Conservation (phyloP, 2,113 vertebrate genomes). For the Crotalus helleri region DNA sequence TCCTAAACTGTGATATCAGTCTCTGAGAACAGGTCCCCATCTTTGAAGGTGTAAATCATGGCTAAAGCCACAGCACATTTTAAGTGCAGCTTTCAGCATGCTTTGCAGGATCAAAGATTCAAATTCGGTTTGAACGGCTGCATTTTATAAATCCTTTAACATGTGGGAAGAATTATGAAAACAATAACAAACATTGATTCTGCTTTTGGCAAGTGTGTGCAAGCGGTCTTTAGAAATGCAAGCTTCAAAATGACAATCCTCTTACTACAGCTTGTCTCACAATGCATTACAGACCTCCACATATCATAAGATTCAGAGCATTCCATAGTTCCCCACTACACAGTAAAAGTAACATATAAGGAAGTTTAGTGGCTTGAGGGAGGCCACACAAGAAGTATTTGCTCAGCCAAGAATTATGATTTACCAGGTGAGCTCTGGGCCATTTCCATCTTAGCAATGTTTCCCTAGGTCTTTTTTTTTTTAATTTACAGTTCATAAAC, state of each 20-base stretch:
- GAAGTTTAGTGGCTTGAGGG: conserved; percentile 3
- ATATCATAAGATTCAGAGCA: not conserved
- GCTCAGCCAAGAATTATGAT: conserved; percentile 13
- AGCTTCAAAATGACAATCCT: conserved; percentile 10
- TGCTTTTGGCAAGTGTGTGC: conserved; percentile 12
- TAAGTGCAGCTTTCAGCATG: conserved; percentile 34
- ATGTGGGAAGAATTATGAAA: conserved; percentile 46
- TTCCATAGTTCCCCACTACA: not conserved
- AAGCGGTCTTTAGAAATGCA: not conserved
- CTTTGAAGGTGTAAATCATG: conserved; percentile 12
- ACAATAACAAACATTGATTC: conserved; percentile 49
- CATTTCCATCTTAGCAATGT: not conserved
- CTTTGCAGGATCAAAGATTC: conserved; percentile 51
- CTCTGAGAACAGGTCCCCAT: conserved; percentile 52
- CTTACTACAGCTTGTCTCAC: not conserved
- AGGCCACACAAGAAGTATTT: conserved; percentile 15
- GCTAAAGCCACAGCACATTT: not conserved
- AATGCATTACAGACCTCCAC: not conserved
- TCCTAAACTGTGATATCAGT: conserved; percentile 33
- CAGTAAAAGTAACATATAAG: not conserved
- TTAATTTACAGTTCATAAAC: not conserved
- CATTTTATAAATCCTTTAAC: conserved; percentile 37
- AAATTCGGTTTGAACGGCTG: conserved; percentile 27
- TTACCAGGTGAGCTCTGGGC: conserved; percentile 1
- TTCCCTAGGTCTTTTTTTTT: not conserved